Evolutionary conservation across 1,140 invertebrate species (phyloP), one percentile per base, ranked within the genome.

Genomic region (Trypoxylus dichotomus): DNA sequence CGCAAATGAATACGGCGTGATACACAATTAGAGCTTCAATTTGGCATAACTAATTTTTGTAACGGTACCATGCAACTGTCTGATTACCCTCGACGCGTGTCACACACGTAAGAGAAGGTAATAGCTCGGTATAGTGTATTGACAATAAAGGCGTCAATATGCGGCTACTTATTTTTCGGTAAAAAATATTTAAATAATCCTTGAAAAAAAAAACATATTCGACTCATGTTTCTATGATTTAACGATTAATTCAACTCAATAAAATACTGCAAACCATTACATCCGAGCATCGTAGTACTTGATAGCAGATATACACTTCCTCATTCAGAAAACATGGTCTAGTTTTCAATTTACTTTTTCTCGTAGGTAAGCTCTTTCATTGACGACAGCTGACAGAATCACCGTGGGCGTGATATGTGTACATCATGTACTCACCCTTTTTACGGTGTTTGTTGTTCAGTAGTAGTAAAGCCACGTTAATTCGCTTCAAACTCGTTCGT

Each of bases 321-420:
- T 54, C 6, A 19, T 54, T 19, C 19, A 54, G 2, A n/a, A 7
- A 54, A 47, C n/a, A 13, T 54, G 13, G 3, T 19, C 47, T 54
- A 19, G 13, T 43, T 43, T 43, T 15, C 8, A 43, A 60, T n/a
- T 60, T 60, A 15, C 60, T 63, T 68, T 27, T 68, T 37, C 32
- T 8, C 32, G 32, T 37, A 37, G 32, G 32, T 37, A 68, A 27
- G 21, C 24, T 19, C 19, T 54, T 2, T 3, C 47, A n/a, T 54
- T 54, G 60, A 68, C 60, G 60, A 29, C 60, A 68, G 60, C 60
- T 68, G 60, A 68, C 60, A 29, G 60, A 68, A 68, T 68, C 60
- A 68, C 25, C 25, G 60, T 68, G 24, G 60, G 60, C 60, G 60
- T 68, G 60, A 68, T 68, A 54, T n/a, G 24, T 27, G 21, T 24